These are phyloP conservation scores for Sweltsa coloradensis DNA, from an alignment of 1,140 invertebrate species.

Conservation along the genomic window DNA sequence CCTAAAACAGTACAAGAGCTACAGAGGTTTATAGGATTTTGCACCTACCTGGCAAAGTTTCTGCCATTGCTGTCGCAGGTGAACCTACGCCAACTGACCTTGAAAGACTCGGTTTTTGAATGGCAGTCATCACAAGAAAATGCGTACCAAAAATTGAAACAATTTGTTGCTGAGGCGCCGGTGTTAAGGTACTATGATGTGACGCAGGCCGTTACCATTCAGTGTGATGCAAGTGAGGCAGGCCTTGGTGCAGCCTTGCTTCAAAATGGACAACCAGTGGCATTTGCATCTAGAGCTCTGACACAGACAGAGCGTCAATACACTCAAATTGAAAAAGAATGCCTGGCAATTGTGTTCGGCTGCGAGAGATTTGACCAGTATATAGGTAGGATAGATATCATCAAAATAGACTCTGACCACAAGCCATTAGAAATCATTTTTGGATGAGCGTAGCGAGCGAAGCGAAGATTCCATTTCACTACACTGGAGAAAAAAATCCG, in stretches of 20 bases:
- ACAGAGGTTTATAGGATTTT: constrained; percentile 19
- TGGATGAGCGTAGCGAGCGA: no score
- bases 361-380: no score
- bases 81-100: constrained; percentile 17
- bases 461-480: no score
- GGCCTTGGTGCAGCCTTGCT: constrained; percentile 29
- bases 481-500: no score
- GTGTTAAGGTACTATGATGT: constrained; percentile 23
- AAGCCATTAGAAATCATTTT: no score
- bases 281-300: constrained; percentile 27
- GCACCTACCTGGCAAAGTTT: constrained; percentile 20
- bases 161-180: constrained; percentile 8
- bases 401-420: no score
- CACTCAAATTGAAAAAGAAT: constrained; percentile 31
- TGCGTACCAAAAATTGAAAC: constrained; percentile 17
- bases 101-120: constrained; percentile 12
- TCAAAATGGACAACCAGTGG: constrained; percentile 28
- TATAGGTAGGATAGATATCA: no score
- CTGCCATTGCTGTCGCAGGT: constrained; percentile 16
- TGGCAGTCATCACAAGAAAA: constrained; percentile 14
- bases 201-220: constrained; percentile 18
- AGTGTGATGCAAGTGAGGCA: constrained; percentile 24
- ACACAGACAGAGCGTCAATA: constrained; percentile 25
- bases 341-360: constrained; percentile 27
- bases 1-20: constrained; percentile 16